Base-by-base conservation (phyloP, 2,888 invertebrate genomes). In the Galerucella calmariensis region DNA sequence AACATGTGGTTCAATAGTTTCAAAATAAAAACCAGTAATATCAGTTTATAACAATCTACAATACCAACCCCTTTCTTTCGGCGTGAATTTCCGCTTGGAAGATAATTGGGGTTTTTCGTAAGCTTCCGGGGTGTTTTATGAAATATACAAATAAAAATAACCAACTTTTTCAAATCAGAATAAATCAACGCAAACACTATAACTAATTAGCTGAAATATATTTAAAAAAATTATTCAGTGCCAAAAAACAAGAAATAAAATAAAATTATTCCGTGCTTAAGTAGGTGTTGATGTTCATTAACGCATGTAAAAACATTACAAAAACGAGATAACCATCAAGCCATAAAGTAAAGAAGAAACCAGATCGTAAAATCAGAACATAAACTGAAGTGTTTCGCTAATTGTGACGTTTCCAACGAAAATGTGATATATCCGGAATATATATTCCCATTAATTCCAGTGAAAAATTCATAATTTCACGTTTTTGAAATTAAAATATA, bases 381-480 rank as follows among this genome's bases (percentile, higher is more conserved):
- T 61, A 61, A 61, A 61, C 61, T 14, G 11, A 27, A 27, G 61
- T 35, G 61, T 61, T 61, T 35, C 10, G 12, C 61, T 61, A 35
- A 61, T 61, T 61, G 14, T 61, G 35, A 61, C 61, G 61, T 61
- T 35, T 61, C 35, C 58, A 12, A 61, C 27, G 61, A 61, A 35
- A 61, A 27, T 61, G 14, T 6, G 27, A 6, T 35, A 35, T 61
- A 14, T 61, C 61, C 61, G 35, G 24, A 27, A 6, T 5, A 20
- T 5, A 20, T 20, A 20, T 20, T 10, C 56, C 0, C 20, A 56
- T 48, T 14, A 48, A 48, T 41, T 41, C 8, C 8, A 8, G 35
- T 9, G 35, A 41, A 41, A 41, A 41, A 41, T 41, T 41, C 35
- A 41, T 41, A 41, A 41, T 41, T 41, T 9, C 9, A 41, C 0